phyloP scores from a whole-genome alignment of 2,888 invertebrate species.

The Tinea semifulvella region DNA sequence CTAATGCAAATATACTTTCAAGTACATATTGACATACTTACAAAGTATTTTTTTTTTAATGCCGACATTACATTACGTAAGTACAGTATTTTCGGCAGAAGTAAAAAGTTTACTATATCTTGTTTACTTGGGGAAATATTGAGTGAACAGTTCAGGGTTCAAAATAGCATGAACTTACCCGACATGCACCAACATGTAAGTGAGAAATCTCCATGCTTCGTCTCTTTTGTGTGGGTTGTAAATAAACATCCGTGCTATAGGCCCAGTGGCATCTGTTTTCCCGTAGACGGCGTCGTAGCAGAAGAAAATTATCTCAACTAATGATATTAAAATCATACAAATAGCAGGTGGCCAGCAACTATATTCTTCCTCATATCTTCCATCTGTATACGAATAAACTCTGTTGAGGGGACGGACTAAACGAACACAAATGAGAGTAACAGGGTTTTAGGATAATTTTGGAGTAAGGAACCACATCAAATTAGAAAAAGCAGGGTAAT shows the following conservation, averaged over 20 bases:
- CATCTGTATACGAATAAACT: slow-evolving; percentile 68
- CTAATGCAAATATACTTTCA: too few species aligned
- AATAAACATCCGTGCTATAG: slow-evolving; percentile 82
- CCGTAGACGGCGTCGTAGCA: slow-evolving; percentile 60
- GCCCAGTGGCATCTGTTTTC: slow-evolving; percentile 70
- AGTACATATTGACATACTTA: too few species aligned
- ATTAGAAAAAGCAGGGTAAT: too few species aligned
- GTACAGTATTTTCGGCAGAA: too few species aligned
- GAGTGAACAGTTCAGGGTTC: too few species aligned
- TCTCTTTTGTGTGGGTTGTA: slow-evolving; percentile 87
- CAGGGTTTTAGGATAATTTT: too few species aligned
- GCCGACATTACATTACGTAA: too few species aligned
- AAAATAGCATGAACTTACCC: slow-evolving; percentile 69
- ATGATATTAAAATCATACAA: slow-evolving; percentile 89
- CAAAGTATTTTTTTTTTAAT: too few species aligned
- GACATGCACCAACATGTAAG: slow-evolving; percentile 97
- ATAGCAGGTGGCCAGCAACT: slow-evolving; percentile 92
- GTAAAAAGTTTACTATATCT: too few species aligned
- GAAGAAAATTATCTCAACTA: slow-evolving; percentile 85
- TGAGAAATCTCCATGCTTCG: slow-evolving; percentile 92
- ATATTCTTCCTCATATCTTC: slow-evolving; percentile 90
- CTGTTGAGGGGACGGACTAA: slow-evolving; percentile 30
- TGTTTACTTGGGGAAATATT: too few species aligned
- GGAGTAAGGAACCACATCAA: too few species aligned
- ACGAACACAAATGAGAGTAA: too few species aligned